phyloP scores from a whole-genome alignment of 2,888 invertebrate species.

The Leptopilina syphax region DNA sequence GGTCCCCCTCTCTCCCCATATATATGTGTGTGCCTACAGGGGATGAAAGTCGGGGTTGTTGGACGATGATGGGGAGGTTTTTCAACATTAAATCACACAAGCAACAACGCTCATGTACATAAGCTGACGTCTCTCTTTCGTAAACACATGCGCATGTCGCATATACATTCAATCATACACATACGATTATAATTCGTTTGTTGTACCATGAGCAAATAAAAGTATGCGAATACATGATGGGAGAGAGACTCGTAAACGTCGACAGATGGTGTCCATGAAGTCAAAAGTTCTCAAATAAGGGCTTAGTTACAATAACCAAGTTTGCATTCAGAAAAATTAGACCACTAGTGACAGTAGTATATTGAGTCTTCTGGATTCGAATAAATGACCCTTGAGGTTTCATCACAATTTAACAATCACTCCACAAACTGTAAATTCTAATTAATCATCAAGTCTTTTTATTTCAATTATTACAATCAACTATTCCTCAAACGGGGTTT shows the following conservation, averaged over 20 bases:
- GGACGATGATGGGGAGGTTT: constrained; percentile 57
- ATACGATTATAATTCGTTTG: constrained; percentile 30
- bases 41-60: constrained; percentile 51
- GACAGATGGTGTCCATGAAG: constrained; percentile 72
- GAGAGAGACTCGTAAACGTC: constrained; percentile 53
- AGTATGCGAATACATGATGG: constrained; percentile 49
- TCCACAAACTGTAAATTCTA: not conserved
- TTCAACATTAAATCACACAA: constrained; percentile 68
- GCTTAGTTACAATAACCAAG: constrained; percentile 67
- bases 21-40: constrained; percentile 40
- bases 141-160: constrained; percentile 42
- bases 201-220: constrained; percentile 43
- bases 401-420: constrained; percentile 19
- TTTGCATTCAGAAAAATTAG: constrained; percentile 62
- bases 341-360: constrained; percentile 48
- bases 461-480: not conserved
- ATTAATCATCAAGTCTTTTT: no score
- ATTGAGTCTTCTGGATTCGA: not conserved
- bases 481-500: no score
- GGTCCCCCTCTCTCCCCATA: constrained; percentile 44
- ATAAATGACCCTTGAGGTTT: constrained; percentile 17
- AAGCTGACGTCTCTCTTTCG: constrained; percentile 50
- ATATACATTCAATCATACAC: constrained; percentile 45
- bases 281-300: constrained; percentile 73
- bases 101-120: constrained; percentile 44